phyloP scores from a whole-genome alignment of 2,113 vertebrate species.

The Ceratotherium simum region DNA sequence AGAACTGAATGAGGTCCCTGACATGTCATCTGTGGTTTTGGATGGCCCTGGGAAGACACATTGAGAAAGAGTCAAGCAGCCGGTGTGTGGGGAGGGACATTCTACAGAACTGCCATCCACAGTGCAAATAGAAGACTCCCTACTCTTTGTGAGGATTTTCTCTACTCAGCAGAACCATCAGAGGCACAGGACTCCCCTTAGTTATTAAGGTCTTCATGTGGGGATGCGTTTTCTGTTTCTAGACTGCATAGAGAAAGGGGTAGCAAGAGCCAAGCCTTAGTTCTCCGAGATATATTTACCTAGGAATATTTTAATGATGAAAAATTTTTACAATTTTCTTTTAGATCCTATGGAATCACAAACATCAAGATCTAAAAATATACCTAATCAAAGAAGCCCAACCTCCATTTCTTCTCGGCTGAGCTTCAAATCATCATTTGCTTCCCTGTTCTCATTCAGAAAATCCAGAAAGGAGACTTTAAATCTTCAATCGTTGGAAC shows the following conservation, averaged over 20 bases:
- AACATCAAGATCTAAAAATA: slow-evolving; percentile 78
- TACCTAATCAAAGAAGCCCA: slow-evolving; percentile 78
- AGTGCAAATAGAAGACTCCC: background rate
- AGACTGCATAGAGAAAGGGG: background rate
- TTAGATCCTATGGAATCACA: slow-evolving; percentile 84
- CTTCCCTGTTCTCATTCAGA: slow-evolving; percentile 88
- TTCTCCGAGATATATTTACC: background rate
- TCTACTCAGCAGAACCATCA: rapidly evolving
- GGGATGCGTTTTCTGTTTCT: background rate
- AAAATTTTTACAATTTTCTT: slow-evolving; percentile 60
- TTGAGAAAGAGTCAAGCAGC: background rate
- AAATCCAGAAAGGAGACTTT: slow-evolving; percentile 83
- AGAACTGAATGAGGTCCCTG: background rate
- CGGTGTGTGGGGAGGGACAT: background rate
- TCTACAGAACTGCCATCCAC: rapidly evolving
- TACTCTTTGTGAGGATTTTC: background rate
- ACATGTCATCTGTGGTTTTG: background rate
- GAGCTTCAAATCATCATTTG: slow-evolving; percentile 86
- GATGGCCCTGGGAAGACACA: background rate
- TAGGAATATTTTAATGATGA: background rate
- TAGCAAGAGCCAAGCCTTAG: background rate
- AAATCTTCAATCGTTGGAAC: slow-evolving; percentile 72
- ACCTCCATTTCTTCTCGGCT: slow-evolving; percentile 75
- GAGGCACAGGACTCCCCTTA: background rate
- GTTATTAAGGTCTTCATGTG: background rate